Evolutionary conservation across 2,888 invertebrate species (phyloP), one percentile per base, ranked within the genome.

Genomic region (Apotomis betuletana): DNA sequence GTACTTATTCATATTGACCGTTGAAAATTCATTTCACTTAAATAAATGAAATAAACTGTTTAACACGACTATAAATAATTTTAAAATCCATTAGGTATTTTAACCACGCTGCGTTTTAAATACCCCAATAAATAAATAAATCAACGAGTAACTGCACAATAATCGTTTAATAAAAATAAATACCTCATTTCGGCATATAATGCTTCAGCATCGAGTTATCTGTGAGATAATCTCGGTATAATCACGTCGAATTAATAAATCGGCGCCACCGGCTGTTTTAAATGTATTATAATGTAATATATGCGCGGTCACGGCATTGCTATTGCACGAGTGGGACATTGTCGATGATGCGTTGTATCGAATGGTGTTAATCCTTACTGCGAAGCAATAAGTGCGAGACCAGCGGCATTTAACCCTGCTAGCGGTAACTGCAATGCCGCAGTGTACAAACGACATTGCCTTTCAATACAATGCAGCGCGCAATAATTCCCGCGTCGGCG

Each of bases 181-280:
- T 60, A 60, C 10, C 27, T 27, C 60, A 60, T 15, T 59, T 46
- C 46, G 9, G 46, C 41, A 59, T 59, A 46, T 49, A 55, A 62
- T 38, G 54, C 3, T 41, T 57, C 44, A 36, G 44, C 54, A 65
- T 70, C 49, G 49, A 49, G 54, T 61, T 65, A 67, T 60, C 58
- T 15, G 15, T 5, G 57, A 61, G 55, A 65, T 61, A 61, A 70
- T 65, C 59, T 70, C 51, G 36, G 15, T 15, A 52, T 38, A 27
- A 49, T 65, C 65, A 70, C 70, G 70, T 67, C 46, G 49, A 54
- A 70, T 61, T 38, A 70, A 70, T 65, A 70, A 70, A 67, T 70
- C 65, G 65, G 38, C 55, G 6, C 15, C 13, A 55, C 55, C 65
- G 70, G 70, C 55, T 70, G 65, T 70, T 70, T 70, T 70, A 54